Evolutionary conservation across 1,140 invertebrate species (phyloP), one percentile per base, ranked within the genome.

Genomic region (Drosophila neocordata): DNA sequence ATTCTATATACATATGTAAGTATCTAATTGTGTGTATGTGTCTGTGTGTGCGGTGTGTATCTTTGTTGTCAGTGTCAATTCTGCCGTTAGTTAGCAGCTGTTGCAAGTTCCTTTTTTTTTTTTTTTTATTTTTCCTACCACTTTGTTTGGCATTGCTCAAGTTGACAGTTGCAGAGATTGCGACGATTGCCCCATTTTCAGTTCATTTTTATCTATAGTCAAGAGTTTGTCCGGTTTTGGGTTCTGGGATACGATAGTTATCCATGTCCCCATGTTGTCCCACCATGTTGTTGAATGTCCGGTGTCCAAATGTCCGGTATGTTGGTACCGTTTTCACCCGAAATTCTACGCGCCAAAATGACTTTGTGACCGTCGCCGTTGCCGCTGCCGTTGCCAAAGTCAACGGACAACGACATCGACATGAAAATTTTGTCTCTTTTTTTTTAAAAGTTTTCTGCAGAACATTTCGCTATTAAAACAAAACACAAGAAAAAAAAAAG

Each of bases 381-480:
- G 34, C 34, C 34, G 34, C 38, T 20, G 44, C 22, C 41, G 13
- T n/a, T 22, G 11, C 37, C 13, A 64, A 62, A 62, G 56, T 31
- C 27, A 58, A 73, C 65, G 65, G 67, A 74, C 65, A 78, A 63
- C 55, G 63, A 58, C 80, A 59, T 80, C 77, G 69, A 64, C 55
- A 76, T 58, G 51, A 37, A 48, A 34, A 77, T 60, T 34, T 63
- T 75, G 48, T 79, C 69, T 73, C 74, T 60, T 61, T 64, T 73
- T 72, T 65, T 71, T 69, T 64, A 58, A 27, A 13, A 13, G 38
- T 22, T 60, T 31, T 79, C 77, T 76, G 77, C 72, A 80, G 77
- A 79, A 79, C 77, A 81, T 80, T 80, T 81, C 75, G 78, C 82
- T 87, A 85, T 78, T 77, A 85, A 84, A 84, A 44, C 41, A 15